Conservation (phyloP, 2,888 invertebrate species). For the Lissocephala sabroskyi region DNA sequence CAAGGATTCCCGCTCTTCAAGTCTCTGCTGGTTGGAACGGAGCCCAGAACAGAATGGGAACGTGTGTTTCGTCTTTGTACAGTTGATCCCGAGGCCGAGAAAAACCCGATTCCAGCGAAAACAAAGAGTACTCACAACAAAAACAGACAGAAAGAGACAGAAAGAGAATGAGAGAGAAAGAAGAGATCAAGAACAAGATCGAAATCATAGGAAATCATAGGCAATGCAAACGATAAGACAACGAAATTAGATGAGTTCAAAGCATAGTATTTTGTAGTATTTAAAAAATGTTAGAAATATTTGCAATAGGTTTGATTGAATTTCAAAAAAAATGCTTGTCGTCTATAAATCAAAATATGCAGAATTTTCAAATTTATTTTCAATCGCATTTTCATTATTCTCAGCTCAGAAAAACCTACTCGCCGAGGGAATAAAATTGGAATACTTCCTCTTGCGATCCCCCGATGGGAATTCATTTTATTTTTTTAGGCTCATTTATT, state of each 20-base stretch:
- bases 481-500: slow-evolving; percentile 20
- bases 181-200: slow-evolving; percentile 16
- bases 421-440: no score
- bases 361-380: slow-evolving; percentile 53
- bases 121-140: slow-evolving; percentile 1
- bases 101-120: slow-evolving; percentile 44
- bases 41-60: no score
- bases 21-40: no score
- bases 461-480: slow-evolving; percentile 18
- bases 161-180: slow-evolving; percentile 22
- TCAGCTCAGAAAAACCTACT: no score
- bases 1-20: no score
- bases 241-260: slow-evolving; percentile 25
- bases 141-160: slow-evolving; percentile 12
- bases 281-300: slow-evolving; percentile 49
- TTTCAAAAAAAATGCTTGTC: slow-evolving; percentile 47
- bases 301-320: slow-evolving; percentile 51
- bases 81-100: slow-evolving; percentile 42
- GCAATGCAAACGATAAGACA: slow-evolving; percentile 32
- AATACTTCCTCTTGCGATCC: no score
- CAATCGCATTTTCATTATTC: slow-evolving; percentile 22
- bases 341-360: slow-evolving; percentile 47
- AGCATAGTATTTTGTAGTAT: slow-evolving; percentile 40
- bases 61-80: slow-evolving; percentile 13
- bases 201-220: no score